Evolutionary conservation across 2,797 vertebrate genomes (phyloP).

Genomic region (Cirrhinus molitorella): DNA sequence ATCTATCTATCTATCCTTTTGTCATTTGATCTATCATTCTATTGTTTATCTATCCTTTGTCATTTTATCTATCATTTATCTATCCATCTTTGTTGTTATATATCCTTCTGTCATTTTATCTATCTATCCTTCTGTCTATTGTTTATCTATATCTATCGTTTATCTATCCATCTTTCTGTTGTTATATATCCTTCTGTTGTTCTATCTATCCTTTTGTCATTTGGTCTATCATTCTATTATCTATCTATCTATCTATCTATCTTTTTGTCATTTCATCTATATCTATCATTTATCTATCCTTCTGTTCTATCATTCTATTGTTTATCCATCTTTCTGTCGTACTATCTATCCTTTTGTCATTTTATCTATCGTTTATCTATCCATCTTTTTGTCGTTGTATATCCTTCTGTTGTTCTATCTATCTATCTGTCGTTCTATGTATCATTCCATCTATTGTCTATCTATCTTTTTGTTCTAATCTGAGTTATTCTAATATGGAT

Average conservation of each 20-base stretch:
- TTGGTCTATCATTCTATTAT: neutral
- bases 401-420: neutral
- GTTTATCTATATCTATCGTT: neutral
- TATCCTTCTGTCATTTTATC: neutral
- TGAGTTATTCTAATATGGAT: neutral
- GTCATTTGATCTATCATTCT: neutral
- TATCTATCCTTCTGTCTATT: neutral
- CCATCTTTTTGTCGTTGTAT: neutral
- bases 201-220: accelerated
- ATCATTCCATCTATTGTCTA: neutral
- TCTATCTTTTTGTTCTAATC: neutral
- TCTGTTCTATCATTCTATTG: neutral
- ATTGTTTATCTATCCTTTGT: neutral
- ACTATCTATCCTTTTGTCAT: no score
- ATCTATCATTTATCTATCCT: neutral
- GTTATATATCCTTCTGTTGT: neutral
- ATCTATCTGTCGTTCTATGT: no score
- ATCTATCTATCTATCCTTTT: neutral
- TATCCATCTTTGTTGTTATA: neutral
- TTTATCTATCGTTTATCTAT: neutral
- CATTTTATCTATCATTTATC: neutral
- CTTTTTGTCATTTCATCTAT: accelerated
- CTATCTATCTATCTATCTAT: neutral
- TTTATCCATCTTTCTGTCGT: neutral
- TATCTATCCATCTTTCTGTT: neutral